These are phyloP conservation scores for Oreohelix idahoensis DNA, from an alignment of 1,140 invertebrate species.

Conservation along the genomic window DNA sequence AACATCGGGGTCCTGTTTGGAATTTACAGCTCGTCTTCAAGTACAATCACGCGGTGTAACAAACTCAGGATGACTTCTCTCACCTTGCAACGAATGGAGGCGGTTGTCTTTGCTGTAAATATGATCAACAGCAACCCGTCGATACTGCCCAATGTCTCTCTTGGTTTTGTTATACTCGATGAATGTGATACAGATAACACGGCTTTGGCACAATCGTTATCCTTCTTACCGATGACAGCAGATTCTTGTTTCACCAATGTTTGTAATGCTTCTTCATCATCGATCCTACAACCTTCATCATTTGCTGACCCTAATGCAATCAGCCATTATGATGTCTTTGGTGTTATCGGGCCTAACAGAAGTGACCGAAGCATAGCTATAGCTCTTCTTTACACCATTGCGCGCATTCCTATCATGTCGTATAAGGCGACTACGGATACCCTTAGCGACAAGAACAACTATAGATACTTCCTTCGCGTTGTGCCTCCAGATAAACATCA, in stretches of 20 bases:
- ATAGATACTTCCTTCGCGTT: slow-evolving; percentile 58
- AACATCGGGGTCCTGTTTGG: slow-evolving; percentile 2
- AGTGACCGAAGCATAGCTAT: slow-evolving; percentile 15
- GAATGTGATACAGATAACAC: slow-evolving; percentile 23
- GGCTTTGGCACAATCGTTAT: slow-evolving; percentile 2
- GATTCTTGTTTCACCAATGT: background rate
- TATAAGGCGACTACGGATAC: slow-evolving; percentile 42
- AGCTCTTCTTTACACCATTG: background rate
- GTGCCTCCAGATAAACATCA: slow-evolving; percentile 62
- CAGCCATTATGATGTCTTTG: slow-evolving; percentile 3
- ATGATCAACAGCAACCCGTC: background rate
- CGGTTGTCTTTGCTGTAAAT: slow-evolving; percentile 9
- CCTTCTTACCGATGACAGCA: slow-evolving; percentile 11
- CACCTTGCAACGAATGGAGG: slow-evolving; percentile 18
- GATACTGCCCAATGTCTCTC: slow-evolving; percentile 11
- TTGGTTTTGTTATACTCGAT: slow-evolving; percentile 35
- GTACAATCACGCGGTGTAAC: background rate
- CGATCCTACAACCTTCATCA: background rate
- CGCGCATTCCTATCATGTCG: background rate
- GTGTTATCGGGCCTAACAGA: slow-evolving; percentile 7
- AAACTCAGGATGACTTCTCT: background rate
- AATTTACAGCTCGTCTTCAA: background rate
- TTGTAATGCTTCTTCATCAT: background rate
- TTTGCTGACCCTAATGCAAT: background rate
- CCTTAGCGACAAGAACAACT: slow-evolving; percentile 54